Percentiles rank a stretch among this genome's conserved stretches.
These are phyloP conservation scores for Pachliopta kotzebuea DNA, from an alignment of 2,888 invertebrate genomes.

Conservation along the genomic window DNA sequence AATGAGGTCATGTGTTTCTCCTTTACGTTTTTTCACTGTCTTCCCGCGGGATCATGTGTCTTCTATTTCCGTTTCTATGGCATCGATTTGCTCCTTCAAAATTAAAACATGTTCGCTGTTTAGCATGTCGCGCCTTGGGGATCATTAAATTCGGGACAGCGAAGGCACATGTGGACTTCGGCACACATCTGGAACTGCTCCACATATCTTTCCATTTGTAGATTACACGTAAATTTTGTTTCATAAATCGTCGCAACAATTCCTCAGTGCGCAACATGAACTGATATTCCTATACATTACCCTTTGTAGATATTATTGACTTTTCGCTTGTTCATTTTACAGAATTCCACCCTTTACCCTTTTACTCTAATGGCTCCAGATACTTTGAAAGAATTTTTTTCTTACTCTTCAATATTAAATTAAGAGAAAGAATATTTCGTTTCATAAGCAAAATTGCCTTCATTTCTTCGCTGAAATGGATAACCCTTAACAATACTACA, in stretches of 20 bases:
- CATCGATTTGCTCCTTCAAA: constrained; percentile 76
- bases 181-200: constrained; percentile 57
- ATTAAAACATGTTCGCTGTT: constrained; percentile 77
- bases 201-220: constrained; percentile 8
- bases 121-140: constrained; percentile 72
- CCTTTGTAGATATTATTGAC: constrained; percentile 29
- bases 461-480: constrained; percentile 27
- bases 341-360: constrained; percentile 30
- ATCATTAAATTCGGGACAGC: constrained; percentile 63
- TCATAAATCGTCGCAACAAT: constrained; percentile 2
- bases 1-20: constrained; percentile 80
- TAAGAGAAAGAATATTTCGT: constrained; percentile 30
- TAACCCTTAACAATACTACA: constrained; percentile 26
- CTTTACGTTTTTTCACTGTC: constrained; percentile 72
- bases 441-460: constrained; percentile 29
- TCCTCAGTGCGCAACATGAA: constrained; percentile 36
- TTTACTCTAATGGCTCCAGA: constrained; percentile 28
- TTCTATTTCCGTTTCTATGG: constrained; percentile 77
- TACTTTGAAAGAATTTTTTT: constrained; percentile 29
- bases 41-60: constrained; percentile 79
- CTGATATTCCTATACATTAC: constrained; percentile 32
- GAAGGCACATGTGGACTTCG: constrained; percentile 63
- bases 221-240: constrained; percentile 6
- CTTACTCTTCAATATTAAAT: constrained; percentile 31
- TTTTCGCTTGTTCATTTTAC: constrained; percentile 28